Evolutionary conservation across 1,140 invertebrate genomes (phyloP).

Genomic region (Aphelenchoides fujianensis): DNA sequence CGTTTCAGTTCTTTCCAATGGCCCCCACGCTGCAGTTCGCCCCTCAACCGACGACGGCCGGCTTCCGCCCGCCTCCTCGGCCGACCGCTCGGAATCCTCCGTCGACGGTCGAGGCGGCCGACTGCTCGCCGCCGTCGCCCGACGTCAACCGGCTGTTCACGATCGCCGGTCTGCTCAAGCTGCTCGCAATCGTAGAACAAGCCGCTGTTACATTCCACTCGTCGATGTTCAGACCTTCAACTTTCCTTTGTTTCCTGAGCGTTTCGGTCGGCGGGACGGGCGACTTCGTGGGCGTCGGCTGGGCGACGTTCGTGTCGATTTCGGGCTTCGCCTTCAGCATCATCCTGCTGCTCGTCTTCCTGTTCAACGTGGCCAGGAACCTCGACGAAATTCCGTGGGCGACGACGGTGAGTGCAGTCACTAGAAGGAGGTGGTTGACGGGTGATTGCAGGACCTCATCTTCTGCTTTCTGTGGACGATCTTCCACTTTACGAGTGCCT

Average conservation of each 20-base stretch:
- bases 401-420: slow-evolving; percentile 38
- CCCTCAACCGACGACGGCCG: not conserved
- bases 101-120: not conserved
- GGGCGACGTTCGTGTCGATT: slow-evolving; percentile 58
- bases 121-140: not conserved
- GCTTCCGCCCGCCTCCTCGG: not conserved
- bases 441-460: slow-evolving; percentile 43
- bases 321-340: slow-evolving; percentile 57
- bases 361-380: slow-evolving; percentile 59
- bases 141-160: slow-evolving; percentile 43
- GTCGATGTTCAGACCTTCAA: slow-evolving; percentile 26
- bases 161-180: slow-evolving; percentile 43
- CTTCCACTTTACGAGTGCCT: slow-evolving; percentile 61
- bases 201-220: not conserved
- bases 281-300: slow-evolving; percentile 57
- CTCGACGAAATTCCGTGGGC: slow-evolving; percentile 57
- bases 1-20: not conserved
- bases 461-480: slow-evolving; percentile 61
- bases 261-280: slow-evolving; percentile 54
- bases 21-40: not conserved
- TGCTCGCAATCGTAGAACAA: slow-evolving; percentile 39
- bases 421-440: not conserved
- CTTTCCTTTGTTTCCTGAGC: slow-evolving; percentile 56
- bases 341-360: slow-evolving; percentile 54
- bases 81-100: not conserved